Conservation (phyloP, 2,888 invertebrate species). For the Lumbricus terrestris region DNA sequence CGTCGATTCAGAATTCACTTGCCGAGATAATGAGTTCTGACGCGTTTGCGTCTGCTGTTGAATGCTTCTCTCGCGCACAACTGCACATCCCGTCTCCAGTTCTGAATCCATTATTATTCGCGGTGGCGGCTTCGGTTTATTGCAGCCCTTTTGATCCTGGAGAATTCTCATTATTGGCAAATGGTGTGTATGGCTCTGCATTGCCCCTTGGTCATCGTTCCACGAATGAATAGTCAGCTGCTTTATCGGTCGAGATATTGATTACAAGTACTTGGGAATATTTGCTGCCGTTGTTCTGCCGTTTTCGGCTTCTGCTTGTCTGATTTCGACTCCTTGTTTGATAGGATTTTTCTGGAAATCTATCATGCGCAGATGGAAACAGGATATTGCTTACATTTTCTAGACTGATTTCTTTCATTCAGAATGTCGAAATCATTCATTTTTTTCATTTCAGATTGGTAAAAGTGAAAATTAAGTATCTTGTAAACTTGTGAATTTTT, state of each 20-base stretch:
- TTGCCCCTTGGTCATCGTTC: background rate
- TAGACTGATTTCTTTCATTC: background rate
- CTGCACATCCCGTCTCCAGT: background rate
- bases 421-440: background rate
- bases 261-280: background rate
- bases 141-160: background rate
- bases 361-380: background rate
- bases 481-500: too few species aligned
- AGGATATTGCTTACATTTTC: background rate
- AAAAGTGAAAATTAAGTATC: too few species aligned
- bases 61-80: background rate
- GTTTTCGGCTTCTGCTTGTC: background rate
- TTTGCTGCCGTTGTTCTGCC: background rate
- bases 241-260: background rate
- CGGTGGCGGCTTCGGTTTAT: background rate
- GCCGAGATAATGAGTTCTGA: background rate
- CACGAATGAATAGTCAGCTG: background rate
- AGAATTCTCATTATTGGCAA: background rate
- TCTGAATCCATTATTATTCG: background rate
- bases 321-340: background rate
- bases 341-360: background rate
- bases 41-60: background rate
- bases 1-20: background rate
- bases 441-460: background rate
- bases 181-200: conserved; percentile 4